Base-by-base conservation (phyloP, 2,113 vertebrate species). In the Romanogobio albipinnatus region DNA sequence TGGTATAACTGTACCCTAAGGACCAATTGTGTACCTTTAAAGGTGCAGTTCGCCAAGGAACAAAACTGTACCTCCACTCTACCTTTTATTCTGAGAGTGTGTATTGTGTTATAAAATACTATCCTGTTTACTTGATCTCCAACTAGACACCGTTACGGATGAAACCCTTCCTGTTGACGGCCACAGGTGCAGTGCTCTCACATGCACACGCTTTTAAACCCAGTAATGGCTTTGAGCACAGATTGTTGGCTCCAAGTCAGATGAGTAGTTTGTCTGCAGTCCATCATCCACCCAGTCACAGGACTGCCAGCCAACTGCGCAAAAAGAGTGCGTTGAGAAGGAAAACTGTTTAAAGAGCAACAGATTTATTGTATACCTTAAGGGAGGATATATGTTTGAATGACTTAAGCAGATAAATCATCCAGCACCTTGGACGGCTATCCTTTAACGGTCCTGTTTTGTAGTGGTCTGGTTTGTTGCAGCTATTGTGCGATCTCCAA, bases 351-450 rank as follows among this genome's bases (percentile, higher is more conserved):
- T 68, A 68, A 19, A 81, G 24, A 33, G 43, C 51, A 22, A 62
- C 17, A 8, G 61, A 81, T 68, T 80, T 49, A 80, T 80, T 92
- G 85, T 85, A 89, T 91, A 88, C 17, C 4, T 81, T 51, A 19
- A 81, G n/a, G 24, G 4, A 81, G 5, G n/a, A 49, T 47, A 81
- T 51, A 81, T 68, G 24, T 79, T 47, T 47, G n/a, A 62, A n/a
- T 26, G 36, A 24, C 14, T 26, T 17, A 49, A 81, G 64, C 47
- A 78, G 22, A 75, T 47, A 14, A 59, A 71, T 68, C 47, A 71
- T 10, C 68, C 76, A 10, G 64, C 29, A 43, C 43, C 73, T 81
- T 43, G 66, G 73, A 64, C 19, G 29, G 82, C 75, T 82, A 39
- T 76, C 75, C 58, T 80, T 58, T 77, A 51, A 74, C 74, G 36